phyloP scores from a whole-genome alignment of 2,797 vertebrate species.

The Diplodus sargus region DNA sequence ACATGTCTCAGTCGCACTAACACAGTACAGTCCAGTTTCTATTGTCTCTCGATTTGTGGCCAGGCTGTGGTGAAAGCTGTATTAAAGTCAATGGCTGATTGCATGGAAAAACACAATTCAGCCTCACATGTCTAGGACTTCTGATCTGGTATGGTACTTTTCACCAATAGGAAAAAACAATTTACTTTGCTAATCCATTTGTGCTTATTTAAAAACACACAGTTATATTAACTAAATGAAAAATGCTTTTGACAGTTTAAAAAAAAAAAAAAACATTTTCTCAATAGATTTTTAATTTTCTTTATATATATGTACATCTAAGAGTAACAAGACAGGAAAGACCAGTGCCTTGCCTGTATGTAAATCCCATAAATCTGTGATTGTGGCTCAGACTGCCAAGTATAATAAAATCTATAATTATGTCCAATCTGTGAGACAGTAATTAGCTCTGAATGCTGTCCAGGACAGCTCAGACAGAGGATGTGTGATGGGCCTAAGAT shows the following conservation, averaged over 20 bases:
- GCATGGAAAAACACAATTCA: too few relatives aligned
- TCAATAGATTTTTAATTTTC: background rate
- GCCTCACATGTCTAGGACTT: too few relatives aligned
- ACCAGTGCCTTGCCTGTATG: conserved; percentile 15
- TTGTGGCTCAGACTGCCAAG: conserved; percentile 33
- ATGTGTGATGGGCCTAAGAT: background rate
- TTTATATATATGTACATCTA: conserved; percentile 2
- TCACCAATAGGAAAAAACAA: background rate
- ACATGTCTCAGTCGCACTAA: too few relatives aligned
- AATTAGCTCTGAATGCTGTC: conserved; percentile 20
- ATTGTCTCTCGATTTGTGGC: too few relatives aligned
- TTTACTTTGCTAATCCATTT: background rate
- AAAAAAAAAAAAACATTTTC: background rate
- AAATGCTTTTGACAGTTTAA: background rate
- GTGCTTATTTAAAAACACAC: background rate
- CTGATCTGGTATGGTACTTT: too few relatives aligned
- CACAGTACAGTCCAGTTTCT: too few relatives aligned
- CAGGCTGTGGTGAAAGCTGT: too few relatives aligned
- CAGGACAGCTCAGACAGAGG: conserved; percentile 11
- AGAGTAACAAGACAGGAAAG: conserved; percentile 20
- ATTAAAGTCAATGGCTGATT: too few relatives aligned
- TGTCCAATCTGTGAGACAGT: conserved; percentile 29
- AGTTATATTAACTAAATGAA: background rate
- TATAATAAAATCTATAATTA: conserved; percentile 3
- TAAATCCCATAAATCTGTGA: conserved; percentile 48